phyloP scores from a whole-genome alignment of 2,888 invertebrate genomes.

The Bellardia bayeri region DNA sequence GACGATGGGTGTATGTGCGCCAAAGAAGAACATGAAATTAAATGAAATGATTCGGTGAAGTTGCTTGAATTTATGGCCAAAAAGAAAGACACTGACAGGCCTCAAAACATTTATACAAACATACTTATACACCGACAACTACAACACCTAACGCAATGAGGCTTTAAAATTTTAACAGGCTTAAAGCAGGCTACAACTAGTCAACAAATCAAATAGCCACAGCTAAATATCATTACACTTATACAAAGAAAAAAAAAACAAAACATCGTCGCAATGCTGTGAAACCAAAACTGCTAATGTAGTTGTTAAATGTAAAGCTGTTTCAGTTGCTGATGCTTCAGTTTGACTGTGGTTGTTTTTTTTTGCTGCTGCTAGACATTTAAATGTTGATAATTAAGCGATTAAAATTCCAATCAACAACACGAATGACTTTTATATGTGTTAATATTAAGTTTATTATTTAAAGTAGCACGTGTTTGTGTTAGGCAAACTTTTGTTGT shows the following conservation, averaged over 20 bases:
- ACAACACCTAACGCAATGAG: conserved; percentile 33
- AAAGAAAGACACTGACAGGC: conserved; percentile 27
- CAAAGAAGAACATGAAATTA: conserved; percentile 6
- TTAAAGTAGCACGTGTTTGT: conserved; percentile 84
- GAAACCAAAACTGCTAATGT: background rate
- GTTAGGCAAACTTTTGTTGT: conserved; percentile 67
- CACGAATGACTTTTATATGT: conserved; percentile 84
- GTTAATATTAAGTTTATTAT: conserved; percentile 84
- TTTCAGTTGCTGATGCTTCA: conserved; percentile 28
- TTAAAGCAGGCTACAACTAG: conserved; percentile 43
- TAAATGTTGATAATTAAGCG: conserved; percentile 80
- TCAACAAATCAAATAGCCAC: conserved; percentile 57
- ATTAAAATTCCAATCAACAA: conserved; percentile 83
- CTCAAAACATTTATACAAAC: conserved; percentile 37
- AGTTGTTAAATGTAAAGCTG: conserved; percentile 13
- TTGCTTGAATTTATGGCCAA: conserved; percentile 46
- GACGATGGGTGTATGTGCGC: background rate
- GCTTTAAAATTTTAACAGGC: conserved; percentile 21
- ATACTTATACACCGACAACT: background rate
- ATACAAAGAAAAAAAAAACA: background rate
- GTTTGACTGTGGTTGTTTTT: conserved; percentile 12
- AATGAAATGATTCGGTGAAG: conserved; percentile 5
- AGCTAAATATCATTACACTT: conserved; percentile 29
- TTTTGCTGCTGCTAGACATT: conserved; percentile 19
- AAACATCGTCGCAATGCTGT: background rate